Evolutionary conservation across 2,113 vertebrate genomes (phyloP), one percentile per base, ranked within the genome.

Genomic region (Chlamydotis undulata): DNA sequence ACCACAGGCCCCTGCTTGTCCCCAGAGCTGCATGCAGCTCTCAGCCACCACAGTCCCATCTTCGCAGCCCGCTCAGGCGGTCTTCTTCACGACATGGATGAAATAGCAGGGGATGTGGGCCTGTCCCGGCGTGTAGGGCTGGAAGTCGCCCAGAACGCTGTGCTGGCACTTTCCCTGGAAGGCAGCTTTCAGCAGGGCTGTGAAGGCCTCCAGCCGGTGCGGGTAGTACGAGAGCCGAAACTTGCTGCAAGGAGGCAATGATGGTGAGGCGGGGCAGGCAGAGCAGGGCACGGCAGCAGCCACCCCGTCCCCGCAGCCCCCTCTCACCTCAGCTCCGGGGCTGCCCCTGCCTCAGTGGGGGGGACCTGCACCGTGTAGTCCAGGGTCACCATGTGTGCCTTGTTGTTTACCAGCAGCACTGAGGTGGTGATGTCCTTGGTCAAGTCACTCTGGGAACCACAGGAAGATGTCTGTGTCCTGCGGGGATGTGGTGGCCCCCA

Each of bases 221-320:
- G 99, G 99, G 96, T 99, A 99, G 97, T 99, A 99, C 0, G 99
- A 99, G 77, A 99, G 98, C 37, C 99, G 99, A 96, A 99, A 99
- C 94, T 99, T 99, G 97, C 99, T 99, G 96, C 57, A 94, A 92
- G 81, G 23, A 56, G 45, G 45, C 41, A 43, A 41, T 0, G 0
- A 71, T 4, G 89, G 64, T 87, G 77, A 86, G 77, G 39, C 2
- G 2, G 4, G 18, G n/a, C 28, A 29, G 31, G 5, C 17, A 55
- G 11, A 16, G 28, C 0, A 0, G 39, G 45, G 18, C 39, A 18
- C 3, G 24, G 3, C 0, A 0, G 41, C 31, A 71, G 47, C 49
- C 59, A 7, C 56, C 59, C 19, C 55, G 1, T 4, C 7, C 41
- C 41, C 15, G 41, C 41, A 43, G 6, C 10, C 55, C 17, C 37